Percentiles rank a stretch among this genome's conserved stretches.
Evolutionary conservation across 2,113 vertebrate genomes (phyloP).

Genomic region (Albula goreensis): DNA sequence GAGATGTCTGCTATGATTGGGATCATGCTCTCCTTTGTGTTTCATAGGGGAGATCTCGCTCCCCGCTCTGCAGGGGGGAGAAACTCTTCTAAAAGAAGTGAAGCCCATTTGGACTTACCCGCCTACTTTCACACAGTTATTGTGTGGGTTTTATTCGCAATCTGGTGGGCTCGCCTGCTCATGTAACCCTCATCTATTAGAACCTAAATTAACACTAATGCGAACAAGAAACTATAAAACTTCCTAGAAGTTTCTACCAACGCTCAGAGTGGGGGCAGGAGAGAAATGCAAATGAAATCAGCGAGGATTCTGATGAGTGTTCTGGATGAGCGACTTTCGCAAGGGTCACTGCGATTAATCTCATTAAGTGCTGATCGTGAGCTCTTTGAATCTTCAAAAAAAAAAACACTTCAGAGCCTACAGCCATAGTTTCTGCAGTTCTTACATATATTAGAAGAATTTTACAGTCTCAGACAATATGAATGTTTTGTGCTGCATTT

Average conservation of each 20-base stretch:
- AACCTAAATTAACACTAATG: constrained; percentile 8
- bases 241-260: background rate
- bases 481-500: no score
- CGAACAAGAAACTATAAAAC: background rate
- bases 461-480: no score
- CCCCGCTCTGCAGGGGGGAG: background rate
- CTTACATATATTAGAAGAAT: no score
- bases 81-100: background rate
- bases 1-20: constrained; percentile 35
- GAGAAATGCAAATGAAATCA: background rate
- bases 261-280: background rate
- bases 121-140: background rate
- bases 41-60: constrained; percentile 9
- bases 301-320: background rate
- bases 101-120: no score
- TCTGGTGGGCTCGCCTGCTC: constrained; percentile 13
- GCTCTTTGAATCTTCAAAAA: no score
- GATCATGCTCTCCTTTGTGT: constrained; percentile 8
- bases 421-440: no score
- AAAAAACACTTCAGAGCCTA: no score
- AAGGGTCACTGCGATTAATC: no score
- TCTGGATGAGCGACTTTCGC: no score
- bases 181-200: constrained; percentile 10
- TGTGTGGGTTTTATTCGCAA: constrained; percentile 32
- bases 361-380: no score